Conservation (phyloP, 2,797 vertebrate species). For the Tamandua tetradactyla region DNA sequence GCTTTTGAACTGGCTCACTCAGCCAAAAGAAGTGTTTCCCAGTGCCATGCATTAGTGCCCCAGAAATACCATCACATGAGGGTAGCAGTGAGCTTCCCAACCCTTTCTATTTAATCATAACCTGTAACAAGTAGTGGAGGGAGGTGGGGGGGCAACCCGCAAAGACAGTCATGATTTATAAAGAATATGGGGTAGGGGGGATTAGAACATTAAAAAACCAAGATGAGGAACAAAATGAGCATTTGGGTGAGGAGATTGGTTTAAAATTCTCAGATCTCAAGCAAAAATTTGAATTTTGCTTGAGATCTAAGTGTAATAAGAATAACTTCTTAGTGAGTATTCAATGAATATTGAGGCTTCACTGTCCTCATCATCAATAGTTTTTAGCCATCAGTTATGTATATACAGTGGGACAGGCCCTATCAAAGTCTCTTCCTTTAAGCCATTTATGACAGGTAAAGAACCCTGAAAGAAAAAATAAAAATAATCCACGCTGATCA, state of each 20-base stretch:
- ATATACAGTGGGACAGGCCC: background rate
- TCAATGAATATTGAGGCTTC: background rate
- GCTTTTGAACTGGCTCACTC: slow-evolving; percentile 76
- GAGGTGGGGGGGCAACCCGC: background rate
- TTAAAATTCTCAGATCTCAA: background rate
- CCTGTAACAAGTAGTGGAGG: background rate
- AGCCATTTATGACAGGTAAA: background rate
- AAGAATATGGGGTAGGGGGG: background rate
- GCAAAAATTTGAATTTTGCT: background rate
- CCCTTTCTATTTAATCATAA: background rate
- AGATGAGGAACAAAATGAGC: background rate
- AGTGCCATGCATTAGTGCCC: slow-evolving; percentile 39
- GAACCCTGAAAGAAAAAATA: background rate
- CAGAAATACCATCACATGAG: slow-evolving; percentile 60
- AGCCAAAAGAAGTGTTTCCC: slow-evolving; percentile 69
- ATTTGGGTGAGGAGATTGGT: background rate
- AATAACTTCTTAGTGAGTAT: background rate
- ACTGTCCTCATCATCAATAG: background rate
- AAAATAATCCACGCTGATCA: background rate
- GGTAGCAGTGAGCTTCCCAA: slow-evolving; percentile 21
- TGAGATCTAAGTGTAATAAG: too few species aligned
- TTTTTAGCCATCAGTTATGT: background rate
- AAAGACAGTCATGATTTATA: background rate
- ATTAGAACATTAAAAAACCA: background rate
- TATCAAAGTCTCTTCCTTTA: background rate